phyloP scores from a whole-genome alignment of 2,113 vertebrate genomes.

The Neomonachus schauinslandi region DNA sequence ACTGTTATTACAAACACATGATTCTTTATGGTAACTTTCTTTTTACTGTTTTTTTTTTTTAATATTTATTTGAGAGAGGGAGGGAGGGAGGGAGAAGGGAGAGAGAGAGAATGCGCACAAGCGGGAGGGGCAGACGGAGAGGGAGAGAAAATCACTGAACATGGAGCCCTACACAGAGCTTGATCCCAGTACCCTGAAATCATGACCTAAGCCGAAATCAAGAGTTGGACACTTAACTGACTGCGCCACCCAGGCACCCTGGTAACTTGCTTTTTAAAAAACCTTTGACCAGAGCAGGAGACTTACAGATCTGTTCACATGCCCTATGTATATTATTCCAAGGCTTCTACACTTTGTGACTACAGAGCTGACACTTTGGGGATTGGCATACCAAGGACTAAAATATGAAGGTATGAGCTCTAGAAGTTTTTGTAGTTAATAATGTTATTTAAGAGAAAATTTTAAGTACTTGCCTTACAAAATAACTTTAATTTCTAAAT shows the following conservation, averaged over 20 bases:
- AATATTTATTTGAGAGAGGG: background rate
- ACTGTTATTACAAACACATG: constrained; percentile 57
- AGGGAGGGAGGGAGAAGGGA: background rate
- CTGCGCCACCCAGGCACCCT: background rate
- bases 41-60: background rate
- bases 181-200: background rate
- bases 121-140: background rate
- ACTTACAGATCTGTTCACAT: constrained; percentile 95
- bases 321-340: constrained; percentile 94
- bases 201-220: background rate
- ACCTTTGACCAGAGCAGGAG: constrained; percentile 92
- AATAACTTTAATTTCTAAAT: constrained; percentile 47
- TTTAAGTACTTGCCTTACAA: background rate
- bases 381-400: constrained; percentile 93
- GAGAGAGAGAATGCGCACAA: background rate
- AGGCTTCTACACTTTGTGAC: constrained; percentile 95
- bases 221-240: background rate
- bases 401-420: constrained; percentile 93
- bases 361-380: constrained; percentile 95
- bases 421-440: background rate
- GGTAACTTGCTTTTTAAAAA: constrained; percentile 77
- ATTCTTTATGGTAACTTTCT: constrained; percentile 76
- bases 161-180: background rate
- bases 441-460: constrained; percentile 21
- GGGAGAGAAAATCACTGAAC: background rate